Conservation (phyloP, 2,113 vertebrate genomes). For the Podarcis muralis region DNA sequence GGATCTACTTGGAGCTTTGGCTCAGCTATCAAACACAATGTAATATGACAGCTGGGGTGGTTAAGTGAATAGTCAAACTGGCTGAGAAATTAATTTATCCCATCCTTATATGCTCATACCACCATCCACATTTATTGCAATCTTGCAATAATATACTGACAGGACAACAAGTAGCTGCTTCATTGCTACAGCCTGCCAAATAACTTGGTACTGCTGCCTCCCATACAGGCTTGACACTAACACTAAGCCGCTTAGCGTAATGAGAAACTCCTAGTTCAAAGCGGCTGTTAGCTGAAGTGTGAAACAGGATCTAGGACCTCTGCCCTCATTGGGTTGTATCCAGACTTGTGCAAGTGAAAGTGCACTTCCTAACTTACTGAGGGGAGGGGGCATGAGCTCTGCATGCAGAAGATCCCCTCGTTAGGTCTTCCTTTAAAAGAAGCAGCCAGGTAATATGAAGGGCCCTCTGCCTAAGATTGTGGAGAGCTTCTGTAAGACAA, state of each 20-base stretch:
- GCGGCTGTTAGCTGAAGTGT: not conserved
- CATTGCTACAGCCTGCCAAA: too few relatives aligned
- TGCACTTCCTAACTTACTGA: not conserved
- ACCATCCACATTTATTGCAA: not conserved
- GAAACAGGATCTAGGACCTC: not conserved
- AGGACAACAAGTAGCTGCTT: not conserved
- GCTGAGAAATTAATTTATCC: not conserved
- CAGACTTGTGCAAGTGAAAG: not conserved
- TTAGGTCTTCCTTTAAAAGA: too few relatives aligned
- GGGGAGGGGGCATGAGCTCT: not conserved
- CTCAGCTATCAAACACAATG: not conserved
- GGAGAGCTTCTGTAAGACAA: too few relatives aligned
- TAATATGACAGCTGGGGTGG: not conserved
- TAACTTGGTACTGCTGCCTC: not conserved
- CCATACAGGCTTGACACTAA: not conserved
- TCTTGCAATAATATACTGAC: not conserved
- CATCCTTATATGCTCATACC: not conserved
- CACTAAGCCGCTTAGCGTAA: not conserved
- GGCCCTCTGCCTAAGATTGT: too few relatives aligned
- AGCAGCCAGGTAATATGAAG: too few relatives aligned
- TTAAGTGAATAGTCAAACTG: not conserved
- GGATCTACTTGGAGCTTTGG: not conserved
- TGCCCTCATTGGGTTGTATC: not conserved
- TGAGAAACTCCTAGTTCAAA: not conserved
- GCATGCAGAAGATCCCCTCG: not conserved